phyloP scores from a whole-genome alignment of 2,797 vertebrate genomes.

The Malurus leucopterus region DNA sequence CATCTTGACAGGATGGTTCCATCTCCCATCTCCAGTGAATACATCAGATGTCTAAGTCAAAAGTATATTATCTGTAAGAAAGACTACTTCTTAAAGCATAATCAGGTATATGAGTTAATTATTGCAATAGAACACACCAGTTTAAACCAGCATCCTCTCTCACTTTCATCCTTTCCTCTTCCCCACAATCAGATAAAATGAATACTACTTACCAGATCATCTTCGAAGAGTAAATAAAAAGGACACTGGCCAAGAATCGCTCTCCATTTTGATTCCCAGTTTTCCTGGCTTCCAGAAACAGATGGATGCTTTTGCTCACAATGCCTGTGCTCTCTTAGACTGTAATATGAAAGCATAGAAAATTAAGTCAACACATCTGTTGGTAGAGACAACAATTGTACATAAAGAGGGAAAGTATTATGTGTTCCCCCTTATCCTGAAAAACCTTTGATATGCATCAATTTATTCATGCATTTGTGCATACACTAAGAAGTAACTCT shows the following conservation, averaged over 20 bases:
- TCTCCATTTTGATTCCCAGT: slow-evolving; percentile 84
- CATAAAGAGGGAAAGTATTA: background rate
- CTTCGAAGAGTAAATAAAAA: slow-evolving; percentile 65
- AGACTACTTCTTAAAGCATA: background rate
- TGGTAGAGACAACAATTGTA: background rate
- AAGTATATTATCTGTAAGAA: background rate
- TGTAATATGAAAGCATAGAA: slow-evolving; percentile 29
- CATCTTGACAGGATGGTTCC: background rate
- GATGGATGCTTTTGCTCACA: slow-evolving; percentile 51
- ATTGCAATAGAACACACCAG: background rate
- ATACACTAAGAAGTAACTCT: background rate
- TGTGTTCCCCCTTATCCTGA: background rate
- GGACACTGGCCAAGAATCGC: slow-evolving; percentile 67
- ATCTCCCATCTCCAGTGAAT: background rate
- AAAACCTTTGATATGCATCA: background rate
- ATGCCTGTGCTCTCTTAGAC: slow-evolving; percentile 71
- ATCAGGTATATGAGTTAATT: background rate
- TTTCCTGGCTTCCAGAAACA: slow-evolving; percentile 63
- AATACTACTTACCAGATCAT: slow-evolving; percentile 77
- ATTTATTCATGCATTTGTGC: background rate
- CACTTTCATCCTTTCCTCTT: background rate
- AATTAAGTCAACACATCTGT: background rate
- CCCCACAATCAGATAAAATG: background rate
- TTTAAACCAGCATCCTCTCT: background rate
- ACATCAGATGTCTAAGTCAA: background rate